Evolutionary conservation across 2,888 invertebrate genomes (phyloP), one percentile per base, ranked within the genome.

Genomic region (Netelia virgata): DNA sequence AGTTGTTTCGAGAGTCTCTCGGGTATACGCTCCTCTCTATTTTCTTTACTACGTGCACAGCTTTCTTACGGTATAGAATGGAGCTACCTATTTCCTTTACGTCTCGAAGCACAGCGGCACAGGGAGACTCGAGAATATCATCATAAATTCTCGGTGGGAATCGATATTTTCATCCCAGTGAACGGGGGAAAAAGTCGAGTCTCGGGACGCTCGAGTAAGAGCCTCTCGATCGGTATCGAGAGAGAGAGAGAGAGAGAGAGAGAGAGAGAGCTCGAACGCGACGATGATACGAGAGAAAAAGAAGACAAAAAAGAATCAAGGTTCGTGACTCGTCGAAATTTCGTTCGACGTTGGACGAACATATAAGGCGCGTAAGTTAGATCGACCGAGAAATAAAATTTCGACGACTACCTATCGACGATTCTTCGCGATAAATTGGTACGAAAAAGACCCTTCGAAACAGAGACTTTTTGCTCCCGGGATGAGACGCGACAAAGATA

Each of bases 121-220:
- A 14, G 41, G 43, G 69, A 20, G 57, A 66, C 66, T 43, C 43
- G 50, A 68, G 68, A 77, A 82, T 77, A 77, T 82, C 82, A 82
- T 82, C 82, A 61, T 77, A 82, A 77, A 82, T 82, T 82, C 82
- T n/a, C 68, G 55, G 43, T 28, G 57, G 59, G 73, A 82, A 82
- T 77, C 77, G 77, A 82, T 82, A 82, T 82, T 73, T 73, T 66
- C 73, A 66, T 28, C 72, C 69, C 66, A 9, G n/a, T 3, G n/a
- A 3, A 9, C n/a, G 14, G 47, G 6, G 36, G 3, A 61, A 11
- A 61, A 43, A 23, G 43, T 75, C 70, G 53, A 77, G 68, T 8
- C n/a, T 36, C 36, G 20, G 50, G 5, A 69, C 41, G 59, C 50
- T 47, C 5, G 18, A 64, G 66, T 50, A 57, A 78, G 55, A 63